Evolutionary conservation across 1,140 invertebrate genomes (phyloP).

Genomic region (Pogonomyrmex californicus): DNA sequence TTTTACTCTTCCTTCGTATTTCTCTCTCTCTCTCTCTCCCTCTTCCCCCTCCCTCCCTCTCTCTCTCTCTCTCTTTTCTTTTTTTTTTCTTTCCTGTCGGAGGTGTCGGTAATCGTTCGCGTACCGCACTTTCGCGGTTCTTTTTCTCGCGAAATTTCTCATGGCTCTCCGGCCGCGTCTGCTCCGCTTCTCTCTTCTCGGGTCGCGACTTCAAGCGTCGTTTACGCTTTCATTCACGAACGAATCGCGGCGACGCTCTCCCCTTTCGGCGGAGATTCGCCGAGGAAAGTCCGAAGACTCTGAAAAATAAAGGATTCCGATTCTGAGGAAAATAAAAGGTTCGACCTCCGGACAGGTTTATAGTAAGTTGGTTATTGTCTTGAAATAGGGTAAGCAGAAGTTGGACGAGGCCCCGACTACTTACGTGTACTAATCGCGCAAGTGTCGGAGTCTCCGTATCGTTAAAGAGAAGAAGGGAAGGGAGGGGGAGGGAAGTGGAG

Average conservation of each 20-base stretch:
- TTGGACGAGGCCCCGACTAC: background rate
- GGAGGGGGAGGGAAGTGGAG: background rate
- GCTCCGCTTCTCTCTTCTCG: too few relatives aligned
- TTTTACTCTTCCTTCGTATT: slow-evolving; percentile 56
- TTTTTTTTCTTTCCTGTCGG: slow-evolving; percentile 11
- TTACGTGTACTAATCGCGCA: background rate
- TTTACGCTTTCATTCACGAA: background rate
- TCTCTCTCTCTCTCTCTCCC: background rate
- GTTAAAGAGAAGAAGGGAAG: background rate
- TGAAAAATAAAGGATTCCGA: background rate
- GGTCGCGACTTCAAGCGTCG: background rate
- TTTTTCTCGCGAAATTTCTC: slow-evolving; percentile 6
- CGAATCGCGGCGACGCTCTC: background rate
- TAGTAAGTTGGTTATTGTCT: slow-evolving; percentile 50
- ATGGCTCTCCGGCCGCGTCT: background rate
- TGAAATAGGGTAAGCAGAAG: slow-evolving; percentile 17
- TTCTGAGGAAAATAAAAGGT: background rate
- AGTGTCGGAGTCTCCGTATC: too few relatives aligned
- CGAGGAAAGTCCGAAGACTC: background rate
- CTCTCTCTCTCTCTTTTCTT: background rate
- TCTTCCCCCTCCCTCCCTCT: too few relatives aligned
- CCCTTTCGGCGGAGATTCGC: background rate
- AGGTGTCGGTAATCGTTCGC: slow-evolving; percentile 45
- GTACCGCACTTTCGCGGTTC: slow-evolving; percentile 10
- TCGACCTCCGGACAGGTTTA: slow-evolving; percentile 38